Percentiles rank a stretch among this genome's conserved stretches.
Conservation (phyloP, 2,888 invertebrate species). For the Deroplatys truncata region DNA sequence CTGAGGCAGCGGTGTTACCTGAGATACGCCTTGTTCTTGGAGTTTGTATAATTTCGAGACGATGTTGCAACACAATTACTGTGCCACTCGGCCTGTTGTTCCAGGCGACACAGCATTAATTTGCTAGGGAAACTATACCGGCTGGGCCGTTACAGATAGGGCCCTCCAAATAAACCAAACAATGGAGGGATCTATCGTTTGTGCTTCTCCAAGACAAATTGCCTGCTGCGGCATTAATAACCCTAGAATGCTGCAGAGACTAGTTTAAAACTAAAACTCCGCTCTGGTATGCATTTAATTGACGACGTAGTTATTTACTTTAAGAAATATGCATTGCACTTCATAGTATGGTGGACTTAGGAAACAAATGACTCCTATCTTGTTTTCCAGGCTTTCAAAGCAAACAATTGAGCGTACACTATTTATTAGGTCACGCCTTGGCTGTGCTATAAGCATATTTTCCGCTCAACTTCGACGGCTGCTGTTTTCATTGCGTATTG, state of each 20-base stretch:
- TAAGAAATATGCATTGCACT: neutral
- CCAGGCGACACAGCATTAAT: neutral
- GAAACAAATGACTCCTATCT: neutral
- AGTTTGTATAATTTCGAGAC: neutral
- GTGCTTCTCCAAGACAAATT: neutral
- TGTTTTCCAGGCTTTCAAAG: neutral
- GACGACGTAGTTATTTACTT: neutral
- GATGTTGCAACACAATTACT: neutral
- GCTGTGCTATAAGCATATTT: too few species aligned
- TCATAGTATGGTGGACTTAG: neutral
- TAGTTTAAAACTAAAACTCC: neutral
- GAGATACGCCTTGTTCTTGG: neutral
- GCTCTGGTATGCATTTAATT: neutral
- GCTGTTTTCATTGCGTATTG: neutral
- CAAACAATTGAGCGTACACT: neutral
- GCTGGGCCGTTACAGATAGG: neutral
- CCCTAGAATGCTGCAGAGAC: neutral
- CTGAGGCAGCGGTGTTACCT: neutral
- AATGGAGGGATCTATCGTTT: neutral
- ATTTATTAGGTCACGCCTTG: neutral
- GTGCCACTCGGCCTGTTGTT: neutral
- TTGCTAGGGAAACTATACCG: neutral
- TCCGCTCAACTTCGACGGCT: neutral
- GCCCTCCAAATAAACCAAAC: neutral
- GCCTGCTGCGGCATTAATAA: neutral